phyloP scores from a whole-genome alignment of 23 tunicate species.

The Ciona savignyi region DNA sequence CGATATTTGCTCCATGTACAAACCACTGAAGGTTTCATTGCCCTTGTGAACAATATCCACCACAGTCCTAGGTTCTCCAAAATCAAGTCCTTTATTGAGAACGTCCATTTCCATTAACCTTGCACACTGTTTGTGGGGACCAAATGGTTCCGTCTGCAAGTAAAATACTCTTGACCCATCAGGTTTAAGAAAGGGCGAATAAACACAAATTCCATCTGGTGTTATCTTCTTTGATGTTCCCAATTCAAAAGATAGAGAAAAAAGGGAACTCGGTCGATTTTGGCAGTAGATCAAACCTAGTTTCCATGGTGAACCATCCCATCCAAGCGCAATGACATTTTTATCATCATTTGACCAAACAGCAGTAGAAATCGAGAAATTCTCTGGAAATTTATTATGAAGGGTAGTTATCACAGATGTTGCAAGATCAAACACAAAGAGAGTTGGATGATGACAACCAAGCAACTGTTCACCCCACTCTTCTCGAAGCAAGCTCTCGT shows the following conservation, averaged over 20 bases:
- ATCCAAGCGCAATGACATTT: constrained; percentile 38
- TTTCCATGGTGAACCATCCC: constrained; percentile 54
- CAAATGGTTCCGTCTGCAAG: constrained; percentile 44
- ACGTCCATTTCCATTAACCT: too few species aligned
- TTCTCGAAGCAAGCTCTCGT: constrained; percentile 38
- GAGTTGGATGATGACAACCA: constrained; percentile 33
- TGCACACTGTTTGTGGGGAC: constrained; percentile 75
- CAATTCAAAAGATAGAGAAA: constrained; percentile 13
- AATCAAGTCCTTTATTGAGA: too few species aligned
- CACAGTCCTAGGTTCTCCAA: too few species aligned
- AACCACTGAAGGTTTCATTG: too few species aligned
- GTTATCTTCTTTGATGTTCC: constrained; percentile 10
- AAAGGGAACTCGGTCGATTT: constrained; percentile 50
- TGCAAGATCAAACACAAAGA: constrained; percentile 54
- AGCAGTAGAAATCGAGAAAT: constrained; percentile 35
- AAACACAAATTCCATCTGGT: constrained; percentile 30
- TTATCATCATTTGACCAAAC: constrained; percentile 52
- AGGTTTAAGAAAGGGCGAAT: constrained; percentile 46
- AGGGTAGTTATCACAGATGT: constrained; percentile 17
- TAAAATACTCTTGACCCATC: constrained; percentile 30
- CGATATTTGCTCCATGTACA: too few species aligned
- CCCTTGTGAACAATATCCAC: too few species aligned
- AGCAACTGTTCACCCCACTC: constrained; percentile 87
- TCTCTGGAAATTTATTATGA: constrained; percentile 22
- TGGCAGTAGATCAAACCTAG: constrained; percentile 76